A percentile compares a stretch with the other conserved stretches of the same genome.
Conservation (phyloP, 2,888 invertebrate species). For the Sipunculus nudus region DNA sequence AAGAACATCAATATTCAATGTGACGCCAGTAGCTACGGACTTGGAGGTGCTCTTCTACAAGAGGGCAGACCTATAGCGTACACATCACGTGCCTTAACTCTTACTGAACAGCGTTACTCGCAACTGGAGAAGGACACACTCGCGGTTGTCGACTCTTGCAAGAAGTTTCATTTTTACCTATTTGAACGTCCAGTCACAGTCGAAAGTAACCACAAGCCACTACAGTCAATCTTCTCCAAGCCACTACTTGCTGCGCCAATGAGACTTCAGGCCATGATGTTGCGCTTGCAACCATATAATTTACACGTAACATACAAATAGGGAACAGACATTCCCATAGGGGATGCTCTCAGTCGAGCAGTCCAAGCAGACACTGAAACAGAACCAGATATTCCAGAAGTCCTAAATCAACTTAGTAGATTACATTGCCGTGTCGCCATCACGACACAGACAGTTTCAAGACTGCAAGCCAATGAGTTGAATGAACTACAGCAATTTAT, state of each 20-base stretch:
- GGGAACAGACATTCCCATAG: slow-evolving; percentile 15
- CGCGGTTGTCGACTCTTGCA: slow-evolving; percentile 2
- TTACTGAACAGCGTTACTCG: slow-evolving; percentile 10
- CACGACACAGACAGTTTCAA: no score
- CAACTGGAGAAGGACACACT: slow-evolving; percentile 8
- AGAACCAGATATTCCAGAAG: no score
- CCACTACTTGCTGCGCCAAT: slow-evolving; percentile 13
- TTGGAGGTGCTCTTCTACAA: slow-evolving; percentile 10
- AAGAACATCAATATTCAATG: no score
- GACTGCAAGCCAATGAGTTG: slow-evolving; percentile 10
- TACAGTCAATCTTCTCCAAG: no score
- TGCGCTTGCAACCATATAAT: slow-evolving; percentile 27
- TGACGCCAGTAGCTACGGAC: not conserved
- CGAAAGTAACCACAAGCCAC: slow-evolving; percentile 29
- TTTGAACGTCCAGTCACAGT: slow-evolving; percentile 7
- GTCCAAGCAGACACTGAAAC: no score
- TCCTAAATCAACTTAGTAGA: no score
- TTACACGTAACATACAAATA: slow-evolving; percentile 18
- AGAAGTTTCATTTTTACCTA: slow-evolving; percentile 10
- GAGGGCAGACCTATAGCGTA: slow-evolving; percentile 9
- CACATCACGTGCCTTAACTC: slow-evolving; percentile 10
- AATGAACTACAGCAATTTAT: slow-evolving; percentile 10
- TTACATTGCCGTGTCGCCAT: no score
- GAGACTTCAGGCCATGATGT: slow-evolving; percentile 30
- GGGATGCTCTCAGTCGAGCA: slow-evolving; percentile 16